A percentile compares a stretch with the other conserved stretches of the same genome.
These are phyloP conservation scores for Calypte anna DNA, from an alignment of 2,113 vertebrate species.

Conservation along the genomic window DNA sequence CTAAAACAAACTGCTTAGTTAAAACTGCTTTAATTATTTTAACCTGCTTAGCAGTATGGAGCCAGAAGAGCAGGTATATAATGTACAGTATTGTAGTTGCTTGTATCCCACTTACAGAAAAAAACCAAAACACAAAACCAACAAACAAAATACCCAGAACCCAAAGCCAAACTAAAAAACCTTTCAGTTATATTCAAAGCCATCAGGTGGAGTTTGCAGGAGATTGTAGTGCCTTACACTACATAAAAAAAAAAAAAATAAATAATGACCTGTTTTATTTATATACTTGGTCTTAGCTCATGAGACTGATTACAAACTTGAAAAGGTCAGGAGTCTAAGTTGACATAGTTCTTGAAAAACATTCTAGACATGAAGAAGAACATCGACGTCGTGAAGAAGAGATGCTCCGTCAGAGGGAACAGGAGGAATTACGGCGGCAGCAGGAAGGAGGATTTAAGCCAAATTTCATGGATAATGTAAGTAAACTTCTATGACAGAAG, in stretches of 20 bases:
- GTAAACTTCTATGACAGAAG: slow-evolving; percentile 65
- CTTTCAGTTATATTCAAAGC: neutral
- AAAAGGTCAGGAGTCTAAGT: neutral
- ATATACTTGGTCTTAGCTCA: neutral
- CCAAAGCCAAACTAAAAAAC: neutral
- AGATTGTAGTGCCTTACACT: neutral
- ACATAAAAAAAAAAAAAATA: neutral
- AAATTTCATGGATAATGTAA: slow-evolving; percentile 93
- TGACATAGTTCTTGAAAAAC: neutral
- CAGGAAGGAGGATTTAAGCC: slow-evolving; percentile 90
- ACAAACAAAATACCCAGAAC: too few relatives aligned
- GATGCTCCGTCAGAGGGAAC: slow-evolving; percentile 93
- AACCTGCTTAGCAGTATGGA: neutral
- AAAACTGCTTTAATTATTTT: neutral
- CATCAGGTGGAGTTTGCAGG: neutral
- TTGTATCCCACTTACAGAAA: neutral
- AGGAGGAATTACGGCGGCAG: slow-evolving; percentile 89
- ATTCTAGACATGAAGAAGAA: slow-evolving; percentile 88
- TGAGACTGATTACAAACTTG: neutral
- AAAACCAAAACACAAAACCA: too few relatives aligned
- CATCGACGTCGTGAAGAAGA: slow-evolving; percentile 93
- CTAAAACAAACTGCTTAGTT: too few relatives aligned
- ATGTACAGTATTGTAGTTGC: neutral
- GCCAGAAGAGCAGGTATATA: neutral
- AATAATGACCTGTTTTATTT: neutral